Conservation (phyloP, 2,888 invertebrate species). For the Pristionchus fissidentatus region DNA sequence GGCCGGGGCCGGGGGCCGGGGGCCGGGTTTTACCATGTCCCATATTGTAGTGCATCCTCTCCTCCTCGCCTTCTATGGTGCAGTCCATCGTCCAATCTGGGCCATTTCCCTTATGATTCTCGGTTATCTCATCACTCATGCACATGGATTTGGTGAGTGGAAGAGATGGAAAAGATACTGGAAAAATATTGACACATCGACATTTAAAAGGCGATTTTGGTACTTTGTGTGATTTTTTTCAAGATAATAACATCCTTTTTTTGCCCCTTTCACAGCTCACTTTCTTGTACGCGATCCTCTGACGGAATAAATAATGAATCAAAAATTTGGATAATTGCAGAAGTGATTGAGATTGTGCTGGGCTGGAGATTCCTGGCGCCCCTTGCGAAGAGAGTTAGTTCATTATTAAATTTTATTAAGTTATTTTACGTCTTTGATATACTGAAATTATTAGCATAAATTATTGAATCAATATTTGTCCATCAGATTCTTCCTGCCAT, state of each 20-base stretch:
- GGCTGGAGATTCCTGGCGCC: constrained; percentile 72
- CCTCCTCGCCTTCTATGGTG: constrained; percentile 63
- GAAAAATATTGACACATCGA: too few relatives aligned
- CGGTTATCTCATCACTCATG: constrained; percentile 62
- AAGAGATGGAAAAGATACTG: too few relatives aligned
- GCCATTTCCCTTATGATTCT: constrained; percentile 62
- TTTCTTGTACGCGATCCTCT: background rate
- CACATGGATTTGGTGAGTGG: constrained; percentile 59
- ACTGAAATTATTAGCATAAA: background rate
- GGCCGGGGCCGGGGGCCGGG: too few relatives aligned
- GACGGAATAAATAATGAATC: background rate
- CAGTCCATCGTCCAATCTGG: constrained; percentile 69
- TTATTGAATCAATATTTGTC: background rate
- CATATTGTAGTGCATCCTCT: constrained; percentile 50
- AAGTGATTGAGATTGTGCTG: constrained; percentile 58
- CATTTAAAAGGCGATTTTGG: too few relatives aligned
- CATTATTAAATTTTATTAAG: constrained; percentile 7
- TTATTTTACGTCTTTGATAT: background rate
- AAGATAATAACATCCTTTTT: too few relatives aligned
- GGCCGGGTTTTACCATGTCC: too few relatives aligned
- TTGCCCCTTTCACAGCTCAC: too few relatives aligned
- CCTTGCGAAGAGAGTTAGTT: constrained; percentile 60
- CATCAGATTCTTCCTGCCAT: constrained; percentile 53
- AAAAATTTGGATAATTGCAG: constrained; percentile 5
- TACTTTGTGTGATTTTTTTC: too few relatives aligned